Conservation (phyloP, 2,797 vertebrate species). For the Pseudotriccus pelzelni region DNA sequence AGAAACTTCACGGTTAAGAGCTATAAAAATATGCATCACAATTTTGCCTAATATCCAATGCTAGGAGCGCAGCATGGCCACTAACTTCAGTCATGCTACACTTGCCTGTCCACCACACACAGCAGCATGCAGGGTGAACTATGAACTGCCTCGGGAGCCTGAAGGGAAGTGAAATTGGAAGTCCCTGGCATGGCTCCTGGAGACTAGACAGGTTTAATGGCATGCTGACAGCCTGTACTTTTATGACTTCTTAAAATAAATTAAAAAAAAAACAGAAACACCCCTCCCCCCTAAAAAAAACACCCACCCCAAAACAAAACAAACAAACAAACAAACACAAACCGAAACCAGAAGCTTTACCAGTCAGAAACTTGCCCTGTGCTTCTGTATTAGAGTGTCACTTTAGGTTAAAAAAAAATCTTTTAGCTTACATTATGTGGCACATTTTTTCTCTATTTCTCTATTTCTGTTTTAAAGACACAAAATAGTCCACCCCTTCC, state of each 20-base stretch:
- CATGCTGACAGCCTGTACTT: neutral
- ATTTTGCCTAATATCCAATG: neutral
- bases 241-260: neutral
- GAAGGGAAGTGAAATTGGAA: neutral
- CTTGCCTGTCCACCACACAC: accelerated
- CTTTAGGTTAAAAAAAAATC: conserved; percentile 43
- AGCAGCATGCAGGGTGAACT: neutral
- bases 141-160: neutral
- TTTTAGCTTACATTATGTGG: conserved; percentile 9
- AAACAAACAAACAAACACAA: too few relatives aligned
- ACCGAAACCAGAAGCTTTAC: neutral
- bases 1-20: neutral
- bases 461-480: conserved; percentile 45
- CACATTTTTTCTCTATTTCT: conserved; percentile 19
- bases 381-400: neutral
- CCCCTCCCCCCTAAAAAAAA: too few relatives aligned
- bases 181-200: neutral
- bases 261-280: neutral
- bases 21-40: neutral
- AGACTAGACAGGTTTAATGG: neutral
- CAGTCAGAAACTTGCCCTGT: neutral
- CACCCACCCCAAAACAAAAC: too few relatives aligned
- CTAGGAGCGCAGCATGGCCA: neutral
- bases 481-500: conserved; percentile 39
- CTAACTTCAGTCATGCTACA: neutral